A percentile compares a stretch with the other conserved stretches of the same genome.
phyloP scores from a whole-genome alignment of 2,888 invertebrate species.

The Blera fallax region DNA sequence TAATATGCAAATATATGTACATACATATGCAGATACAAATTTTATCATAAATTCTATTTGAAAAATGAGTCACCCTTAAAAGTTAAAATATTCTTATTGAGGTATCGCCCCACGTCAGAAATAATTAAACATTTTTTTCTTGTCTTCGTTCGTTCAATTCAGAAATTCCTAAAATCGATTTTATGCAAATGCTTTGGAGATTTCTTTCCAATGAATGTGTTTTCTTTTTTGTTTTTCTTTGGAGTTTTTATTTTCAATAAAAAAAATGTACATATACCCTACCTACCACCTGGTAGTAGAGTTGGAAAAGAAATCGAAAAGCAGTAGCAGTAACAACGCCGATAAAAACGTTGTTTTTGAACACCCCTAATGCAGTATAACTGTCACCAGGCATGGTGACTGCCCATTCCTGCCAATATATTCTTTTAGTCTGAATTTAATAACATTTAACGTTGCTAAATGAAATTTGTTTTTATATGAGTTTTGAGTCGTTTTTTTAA shows the following conservation, averaged over 20 bases:
- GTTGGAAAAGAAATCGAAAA: slow-evolving; percentile 22
- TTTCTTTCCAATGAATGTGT: slow-evolving; percentile 58
- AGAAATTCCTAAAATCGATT: slow-evolving; percentile 66
- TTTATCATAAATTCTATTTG: slow-evolving; percentile 55
- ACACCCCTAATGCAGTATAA: slow-evolving; percentile 26
- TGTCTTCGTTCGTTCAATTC: slow-evolving; percentile 47
- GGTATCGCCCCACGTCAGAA: slow-evolving; percentile 44
- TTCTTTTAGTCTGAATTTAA: slow-evolving; percentile 22
- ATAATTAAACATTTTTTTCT: slow-evolving; percentile 60
- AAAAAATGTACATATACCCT: not conserved
- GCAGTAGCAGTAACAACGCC: slow-evolving; percentile 21
- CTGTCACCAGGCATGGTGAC: not conserved
- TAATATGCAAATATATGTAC: not conserved
- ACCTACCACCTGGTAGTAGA: slow-evolving; percentile 7
- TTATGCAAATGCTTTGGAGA: slow-evolving; percentile 65
- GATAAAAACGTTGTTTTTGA: slow-evolving; percentile 9
- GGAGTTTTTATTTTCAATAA: slow-evolving; percentile 57
- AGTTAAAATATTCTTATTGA: slow-evolving; percentile 40
- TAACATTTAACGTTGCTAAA: slow-evolving; percentile 17
- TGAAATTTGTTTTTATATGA: slow-evolving; percentile 7
- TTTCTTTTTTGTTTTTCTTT: slow-evolving; percentile 34
- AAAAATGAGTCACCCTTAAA: slow-evolving; percentile 55
- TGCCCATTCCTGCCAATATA: not conserved
- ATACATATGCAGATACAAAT: slow-evolving; percentile 9
- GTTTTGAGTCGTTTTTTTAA: slow-evolving; percentile 6